Evolutionary conservation across 2,888 invertebrate species (phyloP), one percentile per base, ranked within the genome.

Genomic region (Polietes domitor): DNA sequence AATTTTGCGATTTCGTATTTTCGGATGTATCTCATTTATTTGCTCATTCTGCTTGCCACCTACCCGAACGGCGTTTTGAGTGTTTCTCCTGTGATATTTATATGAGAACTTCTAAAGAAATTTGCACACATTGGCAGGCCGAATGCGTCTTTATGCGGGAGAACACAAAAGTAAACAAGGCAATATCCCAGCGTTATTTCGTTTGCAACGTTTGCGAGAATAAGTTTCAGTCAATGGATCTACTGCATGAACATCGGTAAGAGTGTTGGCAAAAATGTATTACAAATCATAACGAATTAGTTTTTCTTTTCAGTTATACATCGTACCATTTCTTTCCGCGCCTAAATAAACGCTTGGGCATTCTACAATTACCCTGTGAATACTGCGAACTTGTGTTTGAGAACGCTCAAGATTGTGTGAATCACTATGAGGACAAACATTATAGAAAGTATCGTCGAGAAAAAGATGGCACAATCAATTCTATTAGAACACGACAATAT

Each of bases 1-100:
- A 94, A 89, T 94, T 93, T 87, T 95, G 94, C 87, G 94, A 94
- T 86, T 93, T 93, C 55, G 92, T 93, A 0, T 95, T 94, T 86
- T 92, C 93, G 0, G 94, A 94, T 68, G 92, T 93, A 61, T 91
- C 92, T 0, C 90, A 92, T 58, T 87, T 95, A 37, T 87, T 92
- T 6, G 79, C 87, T 0, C 92, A 92, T 63, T 90, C 91, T 7
- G 89, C 90, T 6, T 87, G 88, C 0, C 92, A 92, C 85, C 83
- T 88, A 75, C 89, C 91, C 0, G 87, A 87, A 28, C 86, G 88
- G 1, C 91, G 90, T 0, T 92, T 90, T 75, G 91, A 91, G 77
- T 92, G 92, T 75, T 88, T 87, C 90, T 92, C 86, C 87, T 93
- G 88, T 91, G 93, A 89, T 85, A 91, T 87, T 88, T 90, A 83